These are phyloP conservation scores for Redunca redunca DNA, from an alignment of 2,113 vertebrate genomes.

Conservation along the genomic window DNA sequence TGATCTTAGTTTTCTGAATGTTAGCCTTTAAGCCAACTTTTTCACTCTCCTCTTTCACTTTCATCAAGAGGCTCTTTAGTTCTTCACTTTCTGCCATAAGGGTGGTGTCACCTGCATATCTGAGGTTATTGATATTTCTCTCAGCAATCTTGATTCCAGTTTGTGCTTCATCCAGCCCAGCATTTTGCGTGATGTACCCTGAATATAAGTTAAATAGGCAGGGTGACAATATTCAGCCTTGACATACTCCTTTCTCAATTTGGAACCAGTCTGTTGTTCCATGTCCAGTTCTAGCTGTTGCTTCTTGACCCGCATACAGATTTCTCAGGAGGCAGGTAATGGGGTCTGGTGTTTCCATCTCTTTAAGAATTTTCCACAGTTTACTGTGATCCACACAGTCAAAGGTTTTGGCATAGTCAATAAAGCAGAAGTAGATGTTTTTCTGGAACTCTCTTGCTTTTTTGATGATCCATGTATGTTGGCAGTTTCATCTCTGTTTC, in stretches of 20 bases:
- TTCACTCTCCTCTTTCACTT: background rate
- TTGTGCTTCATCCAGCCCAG: background rate
- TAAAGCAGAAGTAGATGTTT: background rate
- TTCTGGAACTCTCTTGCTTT: background rate
- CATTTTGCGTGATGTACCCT: background rate
- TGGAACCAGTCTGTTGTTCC: background rate
- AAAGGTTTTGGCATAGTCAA: background rate
- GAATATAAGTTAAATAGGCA: background rate
- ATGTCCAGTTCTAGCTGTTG: background rate
- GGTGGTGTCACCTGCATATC: background rate
- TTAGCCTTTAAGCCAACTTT: background rate
- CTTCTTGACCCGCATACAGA: background rate
- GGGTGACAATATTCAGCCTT: background rate
- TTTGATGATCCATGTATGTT: fast-evolving
- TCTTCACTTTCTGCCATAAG: background rate
- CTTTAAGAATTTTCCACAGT: background rate
- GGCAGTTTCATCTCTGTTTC: background rate
- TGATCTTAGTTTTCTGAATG: background rate
- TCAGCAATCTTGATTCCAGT: background rate
- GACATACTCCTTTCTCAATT: background rate
- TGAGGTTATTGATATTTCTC: background rate
- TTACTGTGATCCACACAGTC: background rate
- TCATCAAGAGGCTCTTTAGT: background rate
- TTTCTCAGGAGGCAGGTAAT: background rate
- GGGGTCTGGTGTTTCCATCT: background rate